Base-by-base conservation (phyloP, 2,113 vertebrate species). In the Takifugu flavidus region DNA sequence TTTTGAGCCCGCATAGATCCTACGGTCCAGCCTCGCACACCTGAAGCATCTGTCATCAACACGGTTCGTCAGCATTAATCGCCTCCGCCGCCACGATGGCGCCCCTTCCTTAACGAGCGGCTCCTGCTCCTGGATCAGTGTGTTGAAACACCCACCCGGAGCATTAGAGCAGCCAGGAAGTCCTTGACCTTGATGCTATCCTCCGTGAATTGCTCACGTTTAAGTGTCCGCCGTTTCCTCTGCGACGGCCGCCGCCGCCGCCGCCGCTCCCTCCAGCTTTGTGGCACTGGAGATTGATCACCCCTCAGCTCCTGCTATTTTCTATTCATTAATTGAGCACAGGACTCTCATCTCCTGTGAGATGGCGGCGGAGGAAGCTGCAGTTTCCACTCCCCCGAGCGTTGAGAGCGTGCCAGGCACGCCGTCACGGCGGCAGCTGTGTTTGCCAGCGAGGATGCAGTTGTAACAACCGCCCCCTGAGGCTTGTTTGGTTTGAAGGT, bases 401-500 rank as follows among this genome's bases (percentile, higher is more conserved):
- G 6, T 59, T 26, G 34, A 55, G 51, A 64, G 63, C 15, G 54
- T 53, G 53, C 12, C 34, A 29, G 65, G 75, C 49, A 70, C 63
- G 67, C 20, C 13, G 12, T 65, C 81, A 62, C 62, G 25, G 45
- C 57, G 25, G 28, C 63, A 49, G 61, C 67, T 76, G 5, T 72
- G 69, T 85, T 82, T 78, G 57, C 74, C 20, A 20, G 3, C 31
- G 49, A 67, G 67, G 59, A 70, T 61, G 53, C 46, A 67, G 65
- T 60, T 5, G 59, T 39, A 49, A 57, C 49, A 67, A 50, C 12
- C 49, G 28, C 59, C 78, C 70, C 58, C 10, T 14, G 68, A 39
- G 70, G 57, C 65, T 53, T 62, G 65, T 80, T 73, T 80, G 79
- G 54, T 55, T 62, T 20, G 82, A 83, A 82, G 78, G 84, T 82